These are phyloP conservation scores for Aricia agestis DNA, from an alignment of 1,140 invertebrate species.

Conservation along the genomic window DNA sequence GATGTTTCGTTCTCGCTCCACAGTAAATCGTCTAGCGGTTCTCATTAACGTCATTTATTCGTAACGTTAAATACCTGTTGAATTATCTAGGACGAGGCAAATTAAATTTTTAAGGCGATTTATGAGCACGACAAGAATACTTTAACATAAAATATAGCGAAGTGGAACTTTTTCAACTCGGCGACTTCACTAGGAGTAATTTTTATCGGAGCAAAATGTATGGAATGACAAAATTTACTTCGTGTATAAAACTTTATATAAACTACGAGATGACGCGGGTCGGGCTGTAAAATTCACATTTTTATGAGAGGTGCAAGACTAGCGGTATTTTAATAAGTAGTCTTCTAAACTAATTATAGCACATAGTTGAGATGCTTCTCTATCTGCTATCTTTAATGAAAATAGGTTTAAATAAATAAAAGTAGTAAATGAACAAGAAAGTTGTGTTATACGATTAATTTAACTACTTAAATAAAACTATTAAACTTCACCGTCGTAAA, in stretches of 20 bases:
- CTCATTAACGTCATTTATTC: slow-evolving; percentile 29
- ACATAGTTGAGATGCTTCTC: no score
- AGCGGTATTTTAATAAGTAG: background rate
- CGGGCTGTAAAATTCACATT: background rate
- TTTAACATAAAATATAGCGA: background rate
- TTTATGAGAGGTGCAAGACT: background rate
- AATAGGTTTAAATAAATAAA: no score
- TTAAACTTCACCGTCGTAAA: no score
- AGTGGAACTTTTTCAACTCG: no score
- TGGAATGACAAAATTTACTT: background rate
- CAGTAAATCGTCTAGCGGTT: slow-evolving; percentile 35
- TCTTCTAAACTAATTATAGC: background rate
- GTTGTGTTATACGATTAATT: no score
- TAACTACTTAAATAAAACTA: no score
- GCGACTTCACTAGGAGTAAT: background rate
- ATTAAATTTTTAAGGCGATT: background rate
- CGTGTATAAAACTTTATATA: background rate
- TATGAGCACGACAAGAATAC: background rate
- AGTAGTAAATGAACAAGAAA: no score
- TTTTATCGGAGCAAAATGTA: background rate
- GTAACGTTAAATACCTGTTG: slow-evolving; percentile 24
- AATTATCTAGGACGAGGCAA: background rate
- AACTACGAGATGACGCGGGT: background rate
- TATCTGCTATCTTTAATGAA: no score
- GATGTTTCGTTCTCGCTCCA: slow-evolving; percentile 38